Evolutionary conservation across 2,888 invertebrate genomes (phyloP), one percentile per base, ranked within the genome.

Genomic region (Venusia cambrica): DNA sequence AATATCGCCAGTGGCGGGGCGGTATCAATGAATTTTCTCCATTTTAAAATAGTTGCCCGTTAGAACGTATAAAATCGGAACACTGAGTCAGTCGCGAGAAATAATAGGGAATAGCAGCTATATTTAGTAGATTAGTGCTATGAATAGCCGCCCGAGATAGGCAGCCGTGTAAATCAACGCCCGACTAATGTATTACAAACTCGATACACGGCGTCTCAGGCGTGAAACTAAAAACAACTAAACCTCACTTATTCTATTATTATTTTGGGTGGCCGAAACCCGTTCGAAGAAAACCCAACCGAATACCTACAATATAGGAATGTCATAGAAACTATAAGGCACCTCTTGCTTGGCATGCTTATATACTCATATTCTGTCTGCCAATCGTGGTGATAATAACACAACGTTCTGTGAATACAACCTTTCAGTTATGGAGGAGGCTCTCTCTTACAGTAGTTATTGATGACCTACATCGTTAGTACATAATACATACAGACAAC

Each of bases 51-150:
- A n/a, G n/a, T n/a, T n/a, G n/a, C n/a, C n/a, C n/a, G n/a, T 48
- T 65, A 48, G 64, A 70, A 66, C 60, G 57, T n/a, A n/a, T n/a
- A n/a, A 69, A 73, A 75, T 60, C 72, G 74, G 72, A 75, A 74
- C 70, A 68, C 63, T 76, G 78, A 80, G 68, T 78, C 78, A 78
- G 77, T 71, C 66, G 61, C 69, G 59, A 69, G 76, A 73, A 80
- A 84, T 79, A 83, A 79, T 81, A 80, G 79, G 79, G 81, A 78
- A 78, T 80, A 68, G 73, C 52, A 66, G 72, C 85, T 85, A 85
- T 78, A 85, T 84, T 77, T 87, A 87, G 85, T 78, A 72, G 69
- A 80, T 81, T 74, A 74, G 73, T 58, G 71, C 83, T 84, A 83
- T 80, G 79, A 85, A 85, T 85, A 85, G 84, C 76, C 61, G 74